These are phyloP conservation scores for Alligator mississippiensis DNA, from an alignment of 2,113 vertebrate species.

Conservation along the genomic window DNA sequence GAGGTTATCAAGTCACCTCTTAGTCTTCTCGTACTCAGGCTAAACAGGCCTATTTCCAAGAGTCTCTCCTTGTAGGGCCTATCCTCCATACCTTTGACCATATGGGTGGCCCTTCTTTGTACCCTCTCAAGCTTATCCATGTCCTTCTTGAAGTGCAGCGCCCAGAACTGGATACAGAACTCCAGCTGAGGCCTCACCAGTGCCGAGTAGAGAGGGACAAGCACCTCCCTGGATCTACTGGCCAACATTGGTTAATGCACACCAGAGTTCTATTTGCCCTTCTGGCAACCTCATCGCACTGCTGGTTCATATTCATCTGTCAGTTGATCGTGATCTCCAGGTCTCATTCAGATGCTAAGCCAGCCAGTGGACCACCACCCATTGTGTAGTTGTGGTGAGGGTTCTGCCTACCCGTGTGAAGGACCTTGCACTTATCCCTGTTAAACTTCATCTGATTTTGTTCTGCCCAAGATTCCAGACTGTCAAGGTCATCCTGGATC, in stretches of 20 bases:
- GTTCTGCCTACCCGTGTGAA: accelerated
- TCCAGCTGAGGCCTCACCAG: background rate
- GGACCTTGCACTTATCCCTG: background rate
- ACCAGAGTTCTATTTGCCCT: background rate
- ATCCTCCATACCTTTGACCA: background rate
- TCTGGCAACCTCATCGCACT: background rate
- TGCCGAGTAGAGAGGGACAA: background rate
- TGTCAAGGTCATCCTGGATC: background rate
- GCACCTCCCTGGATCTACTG: background rate
- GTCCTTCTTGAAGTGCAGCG: background rate
- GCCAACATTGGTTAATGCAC: background rate
- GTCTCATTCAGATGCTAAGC: background rate
- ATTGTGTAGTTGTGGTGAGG: background rate
- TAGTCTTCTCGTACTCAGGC: background rate
- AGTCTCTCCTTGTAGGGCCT: background rate
- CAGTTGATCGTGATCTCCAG: background rate
- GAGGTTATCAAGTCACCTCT: background rate
- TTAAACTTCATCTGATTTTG: background rate
- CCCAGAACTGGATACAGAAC: background rate
- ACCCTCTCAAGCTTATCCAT: background rate
- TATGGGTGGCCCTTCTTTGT: background rate
- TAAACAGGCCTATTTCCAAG: background rate
- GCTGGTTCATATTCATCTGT: background rate
- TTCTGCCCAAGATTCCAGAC: background rate
- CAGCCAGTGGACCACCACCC: background rate